These are phyloP conservation scores for Dendrolimus pini DNA, from an alignment of 2,888 invertebrate genomes.

Conservation along the genomic window DNA sequence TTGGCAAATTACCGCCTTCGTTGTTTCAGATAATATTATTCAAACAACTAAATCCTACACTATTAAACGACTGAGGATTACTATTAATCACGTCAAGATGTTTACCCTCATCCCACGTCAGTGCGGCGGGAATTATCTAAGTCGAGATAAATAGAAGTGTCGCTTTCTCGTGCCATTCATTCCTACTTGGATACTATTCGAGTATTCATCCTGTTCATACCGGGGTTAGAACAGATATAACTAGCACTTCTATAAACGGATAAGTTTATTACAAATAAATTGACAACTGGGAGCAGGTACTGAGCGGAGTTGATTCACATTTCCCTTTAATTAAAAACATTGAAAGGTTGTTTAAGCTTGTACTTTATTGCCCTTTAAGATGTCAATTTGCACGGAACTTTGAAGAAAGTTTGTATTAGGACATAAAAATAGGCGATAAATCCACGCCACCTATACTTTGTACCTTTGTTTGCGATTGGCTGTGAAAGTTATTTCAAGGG, in stretches of 20 bases:
- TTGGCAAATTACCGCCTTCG: conserved; percentile 38
- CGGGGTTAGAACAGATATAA: conserved; percentile 30
- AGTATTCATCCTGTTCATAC: conserved; percentile 40
- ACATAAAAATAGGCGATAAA: conserved; percentile 39
- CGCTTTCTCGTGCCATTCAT: conserved; percentile 40
- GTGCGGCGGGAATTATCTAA: conserved; percentile 61
- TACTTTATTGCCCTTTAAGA: conserved; percentile 36
- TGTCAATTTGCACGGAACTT: conserved; percentile 44
- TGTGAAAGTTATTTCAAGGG: conserved; percentile 31
- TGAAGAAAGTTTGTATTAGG: conserved; percentile 39
- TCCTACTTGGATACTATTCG: conserved; percentile 34
- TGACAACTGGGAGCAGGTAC: not conserved
- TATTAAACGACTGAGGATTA: conserved; percentile 68
- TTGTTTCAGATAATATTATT: conserved; percentile 48
- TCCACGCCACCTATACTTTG: conserved; percentile 36
- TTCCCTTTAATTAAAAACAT: too few relatives aligned
- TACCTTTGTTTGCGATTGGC: conserved; percentile 41
- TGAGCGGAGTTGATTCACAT: too few relatives aligned
- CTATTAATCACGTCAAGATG: conserved; percentile 72
- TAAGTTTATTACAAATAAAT: conserved; percentile 34
- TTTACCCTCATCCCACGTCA: conserved; percentile 69
- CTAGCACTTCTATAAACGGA: conserved; percentile 37
- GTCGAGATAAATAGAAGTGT: conserved; percentile 60
- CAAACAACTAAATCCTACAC: conserved; percentile 62
- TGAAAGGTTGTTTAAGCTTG: conserved; percentile 2